Evolutionary conservation across 2,113 vertebrate species (phyloP).

Genomic region (Hydrochoerus hydrochaeris): DNA sequence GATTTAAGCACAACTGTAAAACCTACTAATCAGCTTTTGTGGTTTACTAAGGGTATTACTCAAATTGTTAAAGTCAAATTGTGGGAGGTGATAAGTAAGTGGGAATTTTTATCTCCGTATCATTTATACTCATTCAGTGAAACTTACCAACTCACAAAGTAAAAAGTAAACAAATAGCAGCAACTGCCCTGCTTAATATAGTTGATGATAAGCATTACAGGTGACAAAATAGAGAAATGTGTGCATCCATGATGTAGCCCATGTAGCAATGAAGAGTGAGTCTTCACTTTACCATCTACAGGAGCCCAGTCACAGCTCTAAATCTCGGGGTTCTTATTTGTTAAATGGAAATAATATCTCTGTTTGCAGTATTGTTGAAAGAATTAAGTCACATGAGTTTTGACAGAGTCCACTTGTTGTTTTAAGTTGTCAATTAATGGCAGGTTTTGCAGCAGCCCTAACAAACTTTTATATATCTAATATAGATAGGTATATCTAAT

Average conservation of each 20-base stretch:
- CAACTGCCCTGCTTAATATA: background rate
- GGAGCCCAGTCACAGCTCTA: background rate
- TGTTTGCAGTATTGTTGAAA: background rate
- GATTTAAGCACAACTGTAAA: background rate
- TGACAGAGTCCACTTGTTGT: background rate
- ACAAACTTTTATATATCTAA: background rate
- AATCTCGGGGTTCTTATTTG: background rate
- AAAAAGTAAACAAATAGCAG: background rate
- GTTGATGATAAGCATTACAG: background rate
- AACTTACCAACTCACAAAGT: background rate
- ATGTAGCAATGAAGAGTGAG: background rate
- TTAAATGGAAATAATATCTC: background rate
- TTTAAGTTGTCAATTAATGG: background rate
- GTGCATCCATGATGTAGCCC: background rate
- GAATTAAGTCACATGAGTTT: background rate
- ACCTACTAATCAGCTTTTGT: conserved; percentile 35
- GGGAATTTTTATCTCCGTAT: conserved; percentile 9
- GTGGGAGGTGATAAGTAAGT: background rate
- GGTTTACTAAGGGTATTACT: background rate
- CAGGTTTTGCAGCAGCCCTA: background rate
- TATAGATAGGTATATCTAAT: background rate
- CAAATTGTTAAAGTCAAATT: background rate
- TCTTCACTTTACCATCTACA: background rate
- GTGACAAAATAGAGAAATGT: background rate
- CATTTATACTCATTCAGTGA: conserved; percentile 13